Evolutionary conservation across 2,113 vertebrate genomes (phyloP).

Genomic region (Gavia stellata): DNA sequence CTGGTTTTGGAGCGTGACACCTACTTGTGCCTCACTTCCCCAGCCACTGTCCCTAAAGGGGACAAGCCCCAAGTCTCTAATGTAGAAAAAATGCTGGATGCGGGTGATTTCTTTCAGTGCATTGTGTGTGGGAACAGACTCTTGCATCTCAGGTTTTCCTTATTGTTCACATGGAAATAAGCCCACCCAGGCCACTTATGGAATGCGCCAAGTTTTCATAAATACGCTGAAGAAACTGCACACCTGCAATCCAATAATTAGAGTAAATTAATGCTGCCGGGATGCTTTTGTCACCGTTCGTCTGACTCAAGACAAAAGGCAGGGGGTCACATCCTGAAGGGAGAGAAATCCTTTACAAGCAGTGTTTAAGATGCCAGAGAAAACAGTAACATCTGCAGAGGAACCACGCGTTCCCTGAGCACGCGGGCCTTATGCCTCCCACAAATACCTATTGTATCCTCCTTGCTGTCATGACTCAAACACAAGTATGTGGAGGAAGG

Average conservation of each 20-base stretch:
- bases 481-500: neutral
- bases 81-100: rapidly evolving
- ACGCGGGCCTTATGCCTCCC: neutral
- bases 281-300: neutral
- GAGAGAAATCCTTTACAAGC: neutral
- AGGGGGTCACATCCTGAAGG: neutral
- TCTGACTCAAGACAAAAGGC: slow-evolving; percentile 2
- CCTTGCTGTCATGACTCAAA: slow-evolving; percentile 5
- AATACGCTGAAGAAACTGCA: neutral
- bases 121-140: neutral
- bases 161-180: neutral
- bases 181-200: neutral
- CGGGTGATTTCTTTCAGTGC: neutral
- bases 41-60: neutral
- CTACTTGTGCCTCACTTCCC: neutral
- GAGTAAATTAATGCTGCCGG: neutral
- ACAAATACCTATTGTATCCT: slow-evolving; percentile 11
- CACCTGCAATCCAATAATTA: neutral
- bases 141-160: neutral
- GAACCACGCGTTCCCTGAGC: neutral
- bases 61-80: neutral
- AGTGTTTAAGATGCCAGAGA: neutral
- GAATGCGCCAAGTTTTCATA: neutral
- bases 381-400: slow-evolving; percentile 25
- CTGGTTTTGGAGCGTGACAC: rapidly evolving